These are phyloP conservation scores for Melangyna quadrimaculata DNA, from an alignment of 2,888 invertebrate species.

Conservation along the genomic window DNA sequence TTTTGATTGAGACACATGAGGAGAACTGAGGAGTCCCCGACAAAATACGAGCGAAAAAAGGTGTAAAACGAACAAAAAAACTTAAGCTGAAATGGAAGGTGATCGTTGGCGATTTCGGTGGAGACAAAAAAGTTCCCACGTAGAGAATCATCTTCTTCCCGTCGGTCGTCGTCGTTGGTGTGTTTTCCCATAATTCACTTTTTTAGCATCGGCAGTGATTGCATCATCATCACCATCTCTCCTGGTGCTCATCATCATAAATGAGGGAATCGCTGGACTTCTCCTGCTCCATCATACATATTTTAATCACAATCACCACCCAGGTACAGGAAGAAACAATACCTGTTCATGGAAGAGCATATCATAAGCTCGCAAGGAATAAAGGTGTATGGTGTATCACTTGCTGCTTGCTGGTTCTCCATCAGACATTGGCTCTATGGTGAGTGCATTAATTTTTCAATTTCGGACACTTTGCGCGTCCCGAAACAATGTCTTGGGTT, in stretches of 20 bases:
- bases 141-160: slow-evolving; percentile 24
- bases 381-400: neutral
- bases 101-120: slow-evolving; percentile 50
- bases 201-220: slow-evolving; percentile 58
- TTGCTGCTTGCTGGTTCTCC: neutral
- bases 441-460: slow-evolving; percentile 56
- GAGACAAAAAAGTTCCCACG: slow-evolving; percentile 63
- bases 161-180: slow-evolving; percentile 19
- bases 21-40: slow-evolving; percentile 20
- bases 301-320: slow-evolving; percentile 42
- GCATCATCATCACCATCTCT: slow-evolving; percentile 62
- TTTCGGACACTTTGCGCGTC: slow-evolving; percentile 56
- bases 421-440: neutral
- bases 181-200: slow-evolving; percentile 70
- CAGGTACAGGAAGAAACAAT: slow-evolving; percentile 4
- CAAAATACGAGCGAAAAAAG: slow-evolving; percentile 16
- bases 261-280: slow-evolving; percentile 32
- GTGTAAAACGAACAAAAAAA: neutral
- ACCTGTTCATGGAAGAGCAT: slow-evolving; percentile 1
- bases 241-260: slow-evolving; percentile 25
- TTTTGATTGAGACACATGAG: slow-evolving; percentile 68
- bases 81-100: slow-evolving; percentile 46
- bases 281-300: slow-evolving; percentile 29
- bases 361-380: slow-evolving; percentile 1
- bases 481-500: slow-evolving; percentile 46